Evolutionary conservation across 2,888 invertebrate species (phyloP), one percentile per base, ranked within the genome.

Genomic region (Auanema sp.): DNA sequence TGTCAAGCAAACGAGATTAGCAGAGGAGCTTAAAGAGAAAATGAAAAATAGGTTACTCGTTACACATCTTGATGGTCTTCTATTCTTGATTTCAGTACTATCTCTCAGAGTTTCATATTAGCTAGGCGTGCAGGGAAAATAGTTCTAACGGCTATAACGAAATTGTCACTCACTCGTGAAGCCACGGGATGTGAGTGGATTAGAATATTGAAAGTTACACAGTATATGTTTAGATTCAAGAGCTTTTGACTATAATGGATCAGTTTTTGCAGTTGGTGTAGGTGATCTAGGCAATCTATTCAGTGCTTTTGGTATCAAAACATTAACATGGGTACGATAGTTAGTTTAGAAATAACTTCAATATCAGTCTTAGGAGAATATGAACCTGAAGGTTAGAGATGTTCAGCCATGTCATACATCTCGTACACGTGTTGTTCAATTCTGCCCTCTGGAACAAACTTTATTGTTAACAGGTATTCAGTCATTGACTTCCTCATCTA

Each of bases 181-280:
- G 33, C 33, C 3, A 33, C 33, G 3, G 33, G 33, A 33, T 33
- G 33, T 33, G 3, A 33, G 33, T 33, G 8, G 8, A 33, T 33
- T 33, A 33, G 33, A 33, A 33, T 8, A 33, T 33, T 3, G 33
- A 33, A 8, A 5, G 33, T 33, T 33, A 33, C 33, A 8, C 4
- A 5, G 21, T 3, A 21, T 16, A 10, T 1, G 47, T 62, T 14
- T 40, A 62, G 62, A 14, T n/a, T 18, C 62, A 4, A 56, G 62
- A n/a, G 50, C 62, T 21, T 62, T 62, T 51, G 62, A 62, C 18
- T 58, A 33, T 43, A 51, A 58, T 24, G 62, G 62, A 1, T 18
- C 41, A 4, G n/a, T n/a, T 24, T 62, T 62, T 42, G 57, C 51
- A 3, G 24, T 62, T 11, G 62, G 62, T 16, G 24, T 57, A 10